These are phyloP conservation scores for Setipinna tenuifilis DNA, from an alignment of 2,797 vertebrate species.

Conservation along the genomic window DNA sequence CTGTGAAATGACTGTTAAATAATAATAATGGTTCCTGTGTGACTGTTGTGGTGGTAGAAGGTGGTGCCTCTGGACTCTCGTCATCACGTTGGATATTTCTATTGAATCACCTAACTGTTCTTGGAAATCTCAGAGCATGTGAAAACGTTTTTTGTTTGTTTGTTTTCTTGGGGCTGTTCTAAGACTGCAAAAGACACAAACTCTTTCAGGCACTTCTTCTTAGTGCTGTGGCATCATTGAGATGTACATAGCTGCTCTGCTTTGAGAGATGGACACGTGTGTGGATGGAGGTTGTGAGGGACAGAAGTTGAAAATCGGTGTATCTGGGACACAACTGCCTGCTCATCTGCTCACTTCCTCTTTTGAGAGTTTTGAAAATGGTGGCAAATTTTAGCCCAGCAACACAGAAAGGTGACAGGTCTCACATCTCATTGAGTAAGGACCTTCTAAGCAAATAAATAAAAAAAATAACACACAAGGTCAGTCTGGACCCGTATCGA, in stretches of 20 bases:
- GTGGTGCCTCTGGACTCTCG: not conserved
- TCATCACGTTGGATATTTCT: conserved; percentile 31
- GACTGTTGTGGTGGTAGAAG: conserved; percentile 34
- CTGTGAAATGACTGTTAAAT: not conserved
- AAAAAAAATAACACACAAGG: not conserved
- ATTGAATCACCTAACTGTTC: conserved; percentile 47
- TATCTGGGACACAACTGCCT: not conserved
- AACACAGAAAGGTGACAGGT: not conserved
- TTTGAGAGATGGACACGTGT: not conserved
- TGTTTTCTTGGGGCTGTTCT: conserved; percentile 4
- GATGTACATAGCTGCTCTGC: not conserved
- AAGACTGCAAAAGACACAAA: not conserved
- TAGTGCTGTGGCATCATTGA: conserved; percentile 1
- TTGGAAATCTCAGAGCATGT: conserved; percentile 56
- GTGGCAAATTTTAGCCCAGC: not conserved
- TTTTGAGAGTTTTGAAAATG: not conserved
- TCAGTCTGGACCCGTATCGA: not conserved
- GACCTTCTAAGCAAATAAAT: not conserved
- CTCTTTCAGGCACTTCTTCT: not conserved
- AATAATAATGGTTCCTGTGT: conserved; percentile 25
- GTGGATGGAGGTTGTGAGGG: not conserved
- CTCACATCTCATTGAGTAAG: not conserved
- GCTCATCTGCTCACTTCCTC: not conserved
- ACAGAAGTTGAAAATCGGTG: not conserved
- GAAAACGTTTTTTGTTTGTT: conserved; percentile 17